Conservation (phyloP, 1,140 invertebrate genomes). For the Drosophila ercepeae region DNA sequence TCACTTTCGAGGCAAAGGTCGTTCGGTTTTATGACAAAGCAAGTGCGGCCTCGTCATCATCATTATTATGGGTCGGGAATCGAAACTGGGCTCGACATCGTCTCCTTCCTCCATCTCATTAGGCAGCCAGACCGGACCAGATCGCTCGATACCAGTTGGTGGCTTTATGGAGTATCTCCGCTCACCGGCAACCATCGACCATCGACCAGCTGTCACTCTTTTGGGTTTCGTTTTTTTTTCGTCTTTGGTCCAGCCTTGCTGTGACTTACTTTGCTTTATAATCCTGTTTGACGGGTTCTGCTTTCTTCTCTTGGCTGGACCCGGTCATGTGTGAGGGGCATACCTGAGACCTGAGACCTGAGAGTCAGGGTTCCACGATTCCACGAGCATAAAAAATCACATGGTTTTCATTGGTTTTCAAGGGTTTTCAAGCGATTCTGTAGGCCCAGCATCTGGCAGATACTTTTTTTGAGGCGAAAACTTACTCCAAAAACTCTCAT, state of each 20-base stretch:
- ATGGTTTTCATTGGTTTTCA: constrained; percentile 26
- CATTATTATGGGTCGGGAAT: constrained; percentile 36
- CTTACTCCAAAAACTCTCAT: no score
- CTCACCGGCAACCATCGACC: constrained; percentile 65
- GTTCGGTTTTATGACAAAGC: constrained; percentile 39
- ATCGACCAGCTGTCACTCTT: no score
- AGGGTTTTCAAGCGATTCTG: constrained; percentile 7
- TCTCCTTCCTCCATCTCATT: constrained; percentile 30
- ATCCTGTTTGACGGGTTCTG: constrained; percentile 81
- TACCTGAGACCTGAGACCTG: constrained; percentile 8
- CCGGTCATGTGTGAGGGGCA: constrained; percentile 59
- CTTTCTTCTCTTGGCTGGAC: constrained; percentile 76
- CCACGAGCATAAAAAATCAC: constrained; percentile 41
- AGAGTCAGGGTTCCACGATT: constrained; percentile 26
- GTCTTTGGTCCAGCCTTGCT: constrained; percentile 16
- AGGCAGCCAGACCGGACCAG: constrained; percentile 62
- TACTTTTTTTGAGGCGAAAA: constrained; percentile 20
- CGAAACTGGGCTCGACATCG: constrained; percentile 9
- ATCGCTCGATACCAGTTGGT: constrained; percentile 60
- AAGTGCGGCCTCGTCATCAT: constrained; percentile 47
- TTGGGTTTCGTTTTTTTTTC: constrained; percentile 33
- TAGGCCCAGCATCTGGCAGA: constrained; percentile 38
- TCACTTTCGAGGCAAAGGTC: constrained; percentile 46
- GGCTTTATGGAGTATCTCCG: constrained; percentile 12
- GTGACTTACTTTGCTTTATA: constrained; percentile 79